Conservation (phyloP, 2,797 vertebrate genomes). For the Naso thynnoides region DNA sequence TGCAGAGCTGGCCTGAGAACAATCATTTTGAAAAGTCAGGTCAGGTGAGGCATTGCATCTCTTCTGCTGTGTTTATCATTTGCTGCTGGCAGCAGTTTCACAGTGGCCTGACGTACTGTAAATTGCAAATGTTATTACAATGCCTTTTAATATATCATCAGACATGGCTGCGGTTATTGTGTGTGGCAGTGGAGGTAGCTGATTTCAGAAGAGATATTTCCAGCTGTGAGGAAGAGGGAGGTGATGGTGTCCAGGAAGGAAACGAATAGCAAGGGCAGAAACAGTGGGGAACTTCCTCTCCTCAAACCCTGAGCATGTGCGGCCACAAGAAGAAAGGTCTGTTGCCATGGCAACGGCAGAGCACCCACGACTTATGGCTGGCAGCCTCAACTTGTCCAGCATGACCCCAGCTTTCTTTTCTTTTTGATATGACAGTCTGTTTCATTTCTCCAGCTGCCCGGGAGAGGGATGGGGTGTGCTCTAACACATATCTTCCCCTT, state of each 20-base stretch:
- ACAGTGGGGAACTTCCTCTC: constrained; percentile 33
- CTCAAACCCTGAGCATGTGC: constrained; percentile 57
- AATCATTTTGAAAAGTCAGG: constrained; percentile 12
- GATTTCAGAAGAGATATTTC: constrained; percentile 29
- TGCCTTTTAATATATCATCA: neutral
- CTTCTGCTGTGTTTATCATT: constrained; percentile 13
- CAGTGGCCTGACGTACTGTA: neutral
- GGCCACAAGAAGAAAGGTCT: constrained; percentile 38
- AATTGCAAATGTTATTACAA: neutral
- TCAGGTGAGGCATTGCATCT: constrained; percentile 9
- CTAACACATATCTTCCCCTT: constrained; percentile 18
- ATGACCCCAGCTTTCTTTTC: constrained; percentile 32
- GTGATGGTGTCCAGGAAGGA: constrained; percentile 26
- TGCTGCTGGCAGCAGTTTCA: neutral
- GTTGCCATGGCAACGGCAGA: constrained; percentile 70
- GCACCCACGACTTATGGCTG: constrained; percentile 39
- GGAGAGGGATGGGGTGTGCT: constrained; percentile 28
- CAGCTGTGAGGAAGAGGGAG: constrained; percentile 2
- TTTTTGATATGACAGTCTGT: constrained; percentile 10
- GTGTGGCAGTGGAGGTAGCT: neutral
- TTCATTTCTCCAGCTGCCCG: constrained; percentile 39
- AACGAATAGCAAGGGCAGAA: constrained; percentile 30
- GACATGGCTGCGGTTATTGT: neutral
- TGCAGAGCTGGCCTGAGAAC: neutral
- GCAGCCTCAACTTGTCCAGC: constrained; percentile 50